Evolutionary conservation across 2,797 vertebrate species (phyloP), one percentile per base, ranked within the genome.

Genomic region (Sebastes minor): DNA sequence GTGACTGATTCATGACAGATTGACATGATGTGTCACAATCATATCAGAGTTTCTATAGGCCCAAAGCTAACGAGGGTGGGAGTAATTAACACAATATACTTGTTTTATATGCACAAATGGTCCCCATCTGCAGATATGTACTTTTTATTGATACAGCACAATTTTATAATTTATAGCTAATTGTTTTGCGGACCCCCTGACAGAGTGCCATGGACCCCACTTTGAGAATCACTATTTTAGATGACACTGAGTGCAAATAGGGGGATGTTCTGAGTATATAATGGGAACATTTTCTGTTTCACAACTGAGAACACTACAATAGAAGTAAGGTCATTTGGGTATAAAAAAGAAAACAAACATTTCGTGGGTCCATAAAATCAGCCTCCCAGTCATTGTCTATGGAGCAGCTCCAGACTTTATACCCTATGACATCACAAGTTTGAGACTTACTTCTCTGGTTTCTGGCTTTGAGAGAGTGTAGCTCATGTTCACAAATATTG

Each of bases 11-110:
- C 42, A 46, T 46, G 42, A 46, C 42, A 14, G 38, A 42, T 42
- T 42, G 38, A 42, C 0, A 46, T 46, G 42, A 46, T 46, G 42
- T 46, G 42, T 49, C 46, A 49, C 46, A 46, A 46, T 46, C 42
- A 46, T 46, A 18, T 46, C 42, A 49, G 16, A 49, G 46, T 49
- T 49, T 49, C 46, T 49, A 49, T 20, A 8, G 46, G 46, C 46
- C 18, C 46, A 49, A 20, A 49, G 46, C 16, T 49, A 49, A 49
- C 6, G 18, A 4, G 7, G 8, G 18, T 49, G 46, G 46, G 46
- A 49, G 46, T 4, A 49, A 49, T 18, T 0, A 0, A 49, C 16
- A 0, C 46, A 49, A 49, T 49, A 20, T 20, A 1, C 46, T 18
- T 49, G 46, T 49, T 49, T 49, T 49, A 49, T 49, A 0, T 0